A percentile compares a stretch with the other conserved stretches of the same genome.
These are phyloP conservation scores for Mesorhabditis spiculigera DNA, from an alignment of 2,888 invertebrate genomes.

Conservation along the genomic window DNA sequence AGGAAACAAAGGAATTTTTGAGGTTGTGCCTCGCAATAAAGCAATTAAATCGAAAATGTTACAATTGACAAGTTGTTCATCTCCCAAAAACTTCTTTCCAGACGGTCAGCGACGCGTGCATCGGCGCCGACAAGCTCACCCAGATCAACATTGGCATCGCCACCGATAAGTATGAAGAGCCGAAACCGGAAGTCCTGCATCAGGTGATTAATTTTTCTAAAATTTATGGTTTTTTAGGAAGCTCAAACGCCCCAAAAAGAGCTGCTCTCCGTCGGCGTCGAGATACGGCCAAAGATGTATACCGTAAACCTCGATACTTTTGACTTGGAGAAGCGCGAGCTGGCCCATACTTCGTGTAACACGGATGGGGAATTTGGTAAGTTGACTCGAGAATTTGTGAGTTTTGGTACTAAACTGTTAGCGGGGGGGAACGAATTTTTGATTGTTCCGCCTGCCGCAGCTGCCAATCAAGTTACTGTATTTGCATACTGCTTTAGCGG, in stretches of 20 bases:
- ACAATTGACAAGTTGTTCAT: too few species aligned
- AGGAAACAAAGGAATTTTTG: too few species aligned
- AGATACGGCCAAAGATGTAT: neutral
- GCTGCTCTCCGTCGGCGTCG: neutral
- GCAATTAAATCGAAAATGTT: too few species aligned
- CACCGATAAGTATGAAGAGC: neutral
- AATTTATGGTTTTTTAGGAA: neutral
- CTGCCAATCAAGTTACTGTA: too few species aligned
- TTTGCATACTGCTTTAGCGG: too few species aligned
- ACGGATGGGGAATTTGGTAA: neutral
- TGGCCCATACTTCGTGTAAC: neutral
- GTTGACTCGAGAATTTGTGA: too few species aligned
- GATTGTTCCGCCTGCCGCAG: too few species aligned
- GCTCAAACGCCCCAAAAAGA: neutral
- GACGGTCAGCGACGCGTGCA: neutral
- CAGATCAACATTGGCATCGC: neutral
- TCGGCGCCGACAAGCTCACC: neutral
- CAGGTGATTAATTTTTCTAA: neutral
- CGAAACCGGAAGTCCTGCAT: neutral
- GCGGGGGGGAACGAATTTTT: too few species aligned
- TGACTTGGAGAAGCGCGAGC: neutral
- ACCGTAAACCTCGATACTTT: neutral
- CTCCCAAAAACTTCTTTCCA: too few species aligned
- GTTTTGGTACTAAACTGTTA: too few species aligned
- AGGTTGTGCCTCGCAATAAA: too few species aligned